Evolutionary conservation across 2,113 vertebrate genomes (phyloP).

Genomic region (Orientallactaga bullata): DNA sequence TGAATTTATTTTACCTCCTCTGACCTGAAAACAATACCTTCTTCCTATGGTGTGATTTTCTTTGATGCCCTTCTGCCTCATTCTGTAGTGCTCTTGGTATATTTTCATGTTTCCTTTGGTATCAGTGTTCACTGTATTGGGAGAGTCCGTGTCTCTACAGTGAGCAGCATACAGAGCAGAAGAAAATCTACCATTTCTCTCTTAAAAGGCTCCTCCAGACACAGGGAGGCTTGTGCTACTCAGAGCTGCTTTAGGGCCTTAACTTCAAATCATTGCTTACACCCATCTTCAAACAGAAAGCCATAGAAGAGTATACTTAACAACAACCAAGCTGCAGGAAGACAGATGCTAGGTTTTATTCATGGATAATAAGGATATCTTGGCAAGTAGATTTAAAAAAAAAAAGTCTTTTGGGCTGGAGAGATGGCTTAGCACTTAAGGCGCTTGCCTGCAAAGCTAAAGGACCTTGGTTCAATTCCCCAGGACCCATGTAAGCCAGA

Average conservation of each 20-base stretch:
- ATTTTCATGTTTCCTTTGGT: slow-evolving; percentile 8
- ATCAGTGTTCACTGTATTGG: neutral
- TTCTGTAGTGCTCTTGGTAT: neutral
- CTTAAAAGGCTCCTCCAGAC: neutral
- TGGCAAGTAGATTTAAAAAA: neutral
- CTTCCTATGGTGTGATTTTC: neutral
- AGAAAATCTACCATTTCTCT: neutral
- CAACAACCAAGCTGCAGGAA: neutral
- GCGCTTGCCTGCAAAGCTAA: too few relatives aligned
- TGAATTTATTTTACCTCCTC: slow-evolving; percentile 39
- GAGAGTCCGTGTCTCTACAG: neutral
- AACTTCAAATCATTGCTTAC: neutral
- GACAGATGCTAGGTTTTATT: slow-evolving; percentile 10
- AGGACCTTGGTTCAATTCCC: too few relatives aligned
- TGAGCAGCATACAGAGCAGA: neutral
- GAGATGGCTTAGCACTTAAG: too few relatives aligned
- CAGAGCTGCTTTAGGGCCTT: neutral
- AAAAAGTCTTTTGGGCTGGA: too few relatives aligned
- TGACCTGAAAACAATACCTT: neutral
- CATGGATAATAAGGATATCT: neutral
- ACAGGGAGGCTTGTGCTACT: neutral
- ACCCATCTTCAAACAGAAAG: neutral
- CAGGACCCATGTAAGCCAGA: too few relatives aligned
- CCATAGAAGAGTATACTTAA: neutral
- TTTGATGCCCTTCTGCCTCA: neutral